Percentiles rank a stretch among this genome's conserved stretches.
phyloP scores from a whole-genome alignment of 2,797 vertebrate species.

The Erpetoichthys calabaricus region DNA sequence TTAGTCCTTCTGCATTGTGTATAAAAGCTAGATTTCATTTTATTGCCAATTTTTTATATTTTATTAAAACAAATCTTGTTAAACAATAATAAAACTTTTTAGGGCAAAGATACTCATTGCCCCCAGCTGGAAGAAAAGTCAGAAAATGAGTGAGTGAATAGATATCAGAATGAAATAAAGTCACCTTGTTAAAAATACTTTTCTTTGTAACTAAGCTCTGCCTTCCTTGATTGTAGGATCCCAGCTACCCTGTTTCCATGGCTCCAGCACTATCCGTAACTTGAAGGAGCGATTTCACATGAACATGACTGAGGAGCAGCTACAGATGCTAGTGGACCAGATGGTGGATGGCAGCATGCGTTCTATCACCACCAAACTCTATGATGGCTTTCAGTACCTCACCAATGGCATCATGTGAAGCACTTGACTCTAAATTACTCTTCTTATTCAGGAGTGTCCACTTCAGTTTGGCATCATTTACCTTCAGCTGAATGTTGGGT shows the following conservation, averaged over 20 bases:
- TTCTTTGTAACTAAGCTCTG: too few species aligned
- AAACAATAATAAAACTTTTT: too few species aligned
- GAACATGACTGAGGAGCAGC: conserved; percentile 90
- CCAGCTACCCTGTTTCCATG: conserved; percentile 88
- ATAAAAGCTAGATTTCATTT: too few species aligned
- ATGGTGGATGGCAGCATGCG: conserved; percentile 87
- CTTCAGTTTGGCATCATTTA: conserved; percentile 14
- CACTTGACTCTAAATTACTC: neutral
- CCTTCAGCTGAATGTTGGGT: neutral
- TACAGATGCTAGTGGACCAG: conserved; percentile 80
- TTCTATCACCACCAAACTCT: conserved; percentile 88
- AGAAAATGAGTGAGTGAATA: too few species aligned
- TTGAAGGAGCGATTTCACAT: conserved; percentile 95
- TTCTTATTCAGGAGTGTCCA: conserved; percentile 12
- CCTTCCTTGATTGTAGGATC: conserved; percentile 47
- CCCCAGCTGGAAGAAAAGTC: too few species aligned
- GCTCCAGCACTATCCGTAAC: conserved; percentile 77
- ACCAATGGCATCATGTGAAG: conserved; percentile 96
- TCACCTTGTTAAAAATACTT: too few species aligned
- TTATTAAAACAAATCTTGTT: too few species aligned
- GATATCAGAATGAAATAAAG: too few species aligned
- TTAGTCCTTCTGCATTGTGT: too few species aligned
- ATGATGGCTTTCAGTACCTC: conserved; percentile 94
- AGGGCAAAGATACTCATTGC: too few species aligned
- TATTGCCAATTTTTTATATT: too few species aligned